Percentiles rank a stretch among this genome's conserved stretches.
phyloP scores from a whole-genome alignment of 2,888 invertebrate genomes.

The Drosophila nigritarsus region DNA sequence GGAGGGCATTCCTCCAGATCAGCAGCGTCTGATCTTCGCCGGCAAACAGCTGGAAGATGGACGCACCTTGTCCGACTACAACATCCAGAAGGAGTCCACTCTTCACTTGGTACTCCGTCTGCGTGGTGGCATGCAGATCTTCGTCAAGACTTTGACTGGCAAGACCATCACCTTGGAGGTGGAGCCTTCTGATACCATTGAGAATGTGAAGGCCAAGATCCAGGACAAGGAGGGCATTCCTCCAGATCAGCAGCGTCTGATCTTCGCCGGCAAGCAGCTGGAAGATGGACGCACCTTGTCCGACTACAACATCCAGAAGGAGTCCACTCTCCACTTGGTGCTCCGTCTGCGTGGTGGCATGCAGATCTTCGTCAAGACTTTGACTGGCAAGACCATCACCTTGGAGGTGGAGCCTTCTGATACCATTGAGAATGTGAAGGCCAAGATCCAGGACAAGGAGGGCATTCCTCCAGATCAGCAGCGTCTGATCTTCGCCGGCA shows the following conservation, averaged over 20 bases:
- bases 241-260: slow-evolving; percentile 52
- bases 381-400: slow-evolving; percentile 55
- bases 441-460: slow-evolving; percentile 55
- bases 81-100: slow-evolving; percentile 48
- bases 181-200: slow-evolving; percentile 45
- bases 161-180: slow-evolving; percentile 51
- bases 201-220: slow-evolving; percentile 42
- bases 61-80: slow-evolving; percentile 42
- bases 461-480: slow-evolving; percentile 46
- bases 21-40: slow-evolving; percentile 51
- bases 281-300: slow-evolving; percentile 41
- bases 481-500: slow-evolving; percentile 39
- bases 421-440: slow-evolving; percentile 52
- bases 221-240: slow-evolving; percentile 49
- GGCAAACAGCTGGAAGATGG: slow-evolving; percentile 51
- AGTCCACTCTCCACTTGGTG: slow-evolving; percentile 35
- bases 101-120: slow-evolving; percentile 45
- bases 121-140: slow-evolving; percentile 48
- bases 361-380: slow-evolving; percentile 52
- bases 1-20: slow-evolving; percentile 53
- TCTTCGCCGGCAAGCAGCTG: slow-evolving; percentile 44
- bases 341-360: slow-evolving; percentile 49
- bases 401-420: slow-evolving; percentile 49
- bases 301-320: slow-evolving; percentile 46
- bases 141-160: slow-evolving; percentile 44